Evolutionary conservation across 2,797 vertebrate genomes (phyloP).

Genomic region (Sorex maritimensis): DNA sequence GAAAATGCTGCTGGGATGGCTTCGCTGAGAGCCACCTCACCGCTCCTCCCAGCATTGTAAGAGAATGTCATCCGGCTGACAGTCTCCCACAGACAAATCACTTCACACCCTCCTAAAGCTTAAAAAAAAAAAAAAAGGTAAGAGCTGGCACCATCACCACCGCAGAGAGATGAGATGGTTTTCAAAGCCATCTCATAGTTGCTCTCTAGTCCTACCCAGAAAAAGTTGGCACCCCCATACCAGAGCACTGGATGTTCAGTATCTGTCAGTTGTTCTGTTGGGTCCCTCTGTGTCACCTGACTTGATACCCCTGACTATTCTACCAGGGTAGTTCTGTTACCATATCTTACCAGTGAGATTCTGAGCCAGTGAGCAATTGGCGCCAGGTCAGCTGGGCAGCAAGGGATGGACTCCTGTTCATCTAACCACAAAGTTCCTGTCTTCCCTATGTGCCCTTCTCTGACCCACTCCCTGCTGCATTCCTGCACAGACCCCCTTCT

Average conservation of each 20-base stretch:
- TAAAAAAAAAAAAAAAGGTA: too few species aligned
- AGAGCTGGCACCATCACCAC: too few species aligned
- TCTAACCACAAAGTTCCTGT: neutral
- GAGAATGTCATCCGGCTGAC: neutral
- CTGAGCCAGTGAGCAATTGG: neutral
- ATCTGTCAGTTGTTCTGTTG: neutral
- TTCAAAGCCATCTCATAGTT: neutral
- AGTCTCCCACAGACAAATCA: neutral
- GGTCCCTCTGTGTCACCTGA: neutral
- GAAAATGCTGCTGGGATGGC: neutral
- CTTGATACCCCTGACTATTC: neutral
- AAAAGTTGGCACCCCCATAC: neutral
- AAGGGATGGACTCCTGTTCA: neutral
- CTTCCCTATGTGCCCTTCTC: neutral
- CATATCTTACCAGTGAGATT: neutral
- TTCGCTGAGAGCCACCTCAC: too few species aligned
- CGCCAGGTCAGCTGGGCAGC: neutral
- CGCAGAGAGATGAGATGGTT: neutral
- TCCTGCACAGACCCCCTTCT: neutral
- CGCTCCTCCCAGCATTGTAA: neutral
- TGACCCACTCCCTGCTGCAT: neutral
- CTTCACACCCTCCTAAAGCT: neutral
- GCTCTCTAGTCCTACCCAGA: neutral
- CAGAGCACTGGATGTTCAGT: neutral
- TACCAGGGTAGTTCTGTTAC: neutral